These are phyloP conservation scores for Belonocnema kinseyi DNA, from an alignment of 1,140 invertebrate species.

Conservation along the genomic window DNA sequence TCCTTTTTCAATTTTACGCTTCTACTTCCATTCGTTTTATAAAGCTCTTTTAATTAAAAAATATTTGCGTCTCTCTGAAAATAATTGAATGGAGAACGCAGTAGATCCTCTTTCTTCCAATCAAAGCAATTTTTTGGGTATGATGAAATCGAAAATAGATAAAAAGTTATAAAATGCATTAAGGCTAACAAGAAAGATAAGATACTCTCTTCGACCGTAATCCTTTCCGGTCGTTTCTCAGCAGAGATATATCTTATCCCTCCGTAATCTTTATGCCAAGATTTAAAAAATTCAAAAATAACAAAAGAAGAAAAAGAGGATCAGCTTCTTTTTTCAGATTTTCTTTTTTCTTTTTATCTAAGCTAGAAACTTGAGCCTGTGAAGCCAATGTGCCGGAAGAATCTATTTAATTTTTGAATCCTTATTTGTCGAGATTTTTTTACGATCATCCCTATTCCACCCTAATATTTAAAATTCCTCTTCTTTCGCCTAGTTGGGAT, in stretches of 20 bases:
- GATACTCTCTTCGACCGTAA: constrained; percentile 1
- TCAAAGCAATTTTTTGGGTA: background rate
- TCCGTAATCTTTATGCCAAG: background rate
- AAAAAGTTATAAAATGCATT: constrained; percentile 17
- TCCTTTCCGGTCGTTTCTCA: constrained; percentile 20
- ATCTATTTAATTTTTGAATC: background rate
- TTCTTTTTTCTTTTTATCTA: background rate
- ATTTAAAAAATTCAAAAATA: constrained; percentile 14
- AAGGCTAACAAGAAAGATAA: constrained; percentile 9
- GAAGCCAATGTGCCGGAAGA: background rate
- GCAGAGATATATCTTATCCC: background rate
- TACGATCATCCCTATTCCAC: background rate
- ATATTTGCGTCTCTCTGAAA: background rate
- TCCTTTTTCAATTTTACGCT: no score
- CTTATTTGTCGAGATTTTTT: background rate
- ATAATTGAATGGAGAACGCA: background rate
- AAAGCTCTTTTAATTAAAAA: background rate
- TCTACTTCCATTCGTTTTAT: background rate
- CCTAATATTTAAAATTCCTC: background rate
- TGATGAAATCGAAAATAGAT: constrained; percentile 14
- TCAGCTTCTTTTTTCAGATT: background rate
- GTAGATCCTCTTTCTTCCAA: background rate
- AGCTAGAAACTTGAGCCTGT: background rate
- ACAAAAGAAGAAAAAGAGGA: background rate
- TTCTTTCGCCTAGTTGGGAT: constrained; percentile 1